These are phyloP conservation scores for Bradypus variegatus DNA, from an alignment of 2,797 vertebrate genomes.

Conservation along the genomic window DNA sequence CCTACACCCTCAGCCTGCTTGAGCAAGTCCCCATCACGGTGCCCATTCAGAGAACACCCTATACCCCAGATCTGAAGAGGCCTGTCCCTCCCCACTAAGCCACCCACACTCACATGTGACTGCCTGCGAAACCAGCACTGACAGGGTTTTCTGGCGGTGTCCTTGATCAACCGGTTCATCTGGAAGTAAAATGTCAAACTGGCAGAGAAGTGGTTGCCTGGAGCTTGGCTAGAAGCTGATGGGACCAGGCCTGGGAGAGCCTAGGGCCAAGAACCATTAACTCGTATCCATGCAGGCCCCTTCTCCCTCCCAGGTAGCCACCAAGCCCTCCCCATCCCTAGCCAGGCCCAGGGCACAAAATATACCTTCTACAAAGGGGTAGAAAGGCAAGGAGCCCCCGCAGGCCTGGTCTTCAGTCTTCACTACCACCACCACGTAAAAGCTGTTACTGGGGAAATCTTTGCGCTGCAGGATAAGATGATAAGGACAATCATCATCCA, in stretches of 20 bases:
- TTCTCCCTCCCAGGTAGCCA: neutral
- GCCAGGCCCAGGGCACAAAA: neutral
- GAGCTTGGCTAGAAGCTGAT: neutral
- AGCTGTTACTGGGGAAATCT: conserved; percentile 94
- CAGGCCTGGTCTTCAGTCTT: conserved; percentile 96
- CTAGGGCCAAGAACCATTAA: neutral
- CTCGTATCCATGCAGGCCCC: neutral
- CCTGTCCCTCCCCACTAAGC: neutral
- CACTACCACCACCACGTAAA: conserved; percentile 96
- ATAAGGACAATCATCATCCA: accelerated
- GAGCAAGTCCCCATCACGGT: neutral
- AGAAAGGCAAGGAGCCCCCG: conserved; percentile 86
- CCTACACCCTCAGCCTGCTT: neutral
- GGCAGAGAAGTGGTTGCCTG: neutral
- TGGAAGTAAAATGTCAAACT: conserved; percentile 52
- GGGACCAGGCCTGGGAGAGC: neutral
- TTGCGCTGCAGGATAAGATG: conserved; percentile 78
- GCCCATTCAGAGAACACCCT: neutral
- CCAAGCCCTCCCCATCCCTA: neutral
- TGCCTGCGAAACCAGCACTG: conserved; percentile 86
- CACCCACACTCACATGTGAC: conserved; percentile 83
- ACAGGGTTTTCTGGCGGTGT: conserved; percentile 87
- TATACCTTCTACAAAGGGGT: conserved; percentile 79
- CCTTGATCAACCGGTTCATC: conserved; percentile 88
- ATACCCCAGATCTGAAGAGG: neutral